Base-by-base conservation (phyloP, 2,888 invertebrate genomes). In the Busseola fusca region DNA sequence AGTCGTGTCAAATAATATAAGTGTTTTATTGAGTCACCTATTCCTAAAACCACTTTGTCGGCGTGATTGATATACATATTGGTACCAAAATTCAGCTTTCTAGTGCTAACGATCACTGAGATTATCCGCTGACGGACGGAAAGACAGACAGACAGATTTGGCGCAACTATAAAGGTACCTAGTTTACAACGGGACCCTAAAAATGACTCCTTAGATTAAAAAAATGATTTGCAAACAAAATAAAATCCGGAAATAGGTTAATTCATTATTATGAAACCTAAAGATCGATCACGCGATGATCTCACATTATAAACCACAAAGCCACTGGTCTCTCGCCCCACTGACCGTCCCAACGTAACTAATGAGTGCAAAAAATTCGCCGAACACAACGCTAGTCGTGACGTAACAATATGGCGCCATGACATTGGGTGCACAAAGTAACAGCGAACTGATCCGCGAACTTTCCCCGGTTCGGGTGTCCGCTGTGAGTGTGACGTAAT, bases 401-500 rank as follows among this genome's bases (percentile, higher is more conserved):
- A 70, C 50, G 48, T 76, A 21, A 34, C 34, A 34, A 48, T 10
- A n/a, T 48, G 48, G 48, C 48, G 48, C 21, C 48, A n/a, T 48
- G 21, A 48, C 21, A 63, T 0, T 7, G 10, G 59, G 50, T 52
- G 30, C 25, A 30, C 34, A 48, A 18, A 56, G 48, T 25, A 25
- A n/a, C 3, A 58, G 56, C 37, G 52, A 40, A n/a, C 27, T 25
- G 48, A 71, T 64, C 27, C 56, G 68, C 60, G 60, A 69, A 74
- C 81, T 80, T 80, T 81, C 78, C 16, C 78, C 64, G 14, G 48
- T 64, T 68, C 57, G 64, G 48, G 21, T 68, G 18, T 66, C 67
- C 56, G 50, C 27, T 30, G 27, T 76, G 72, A 64, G n/a, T 30
- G 27, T 76, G 72, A 64, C 50, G 71, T 81, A 74, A 81, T 66